Evolutionary conservation across 2,797 vertebrate species (phyloP).

Genomic region (Falco peregrinus): DNA sequence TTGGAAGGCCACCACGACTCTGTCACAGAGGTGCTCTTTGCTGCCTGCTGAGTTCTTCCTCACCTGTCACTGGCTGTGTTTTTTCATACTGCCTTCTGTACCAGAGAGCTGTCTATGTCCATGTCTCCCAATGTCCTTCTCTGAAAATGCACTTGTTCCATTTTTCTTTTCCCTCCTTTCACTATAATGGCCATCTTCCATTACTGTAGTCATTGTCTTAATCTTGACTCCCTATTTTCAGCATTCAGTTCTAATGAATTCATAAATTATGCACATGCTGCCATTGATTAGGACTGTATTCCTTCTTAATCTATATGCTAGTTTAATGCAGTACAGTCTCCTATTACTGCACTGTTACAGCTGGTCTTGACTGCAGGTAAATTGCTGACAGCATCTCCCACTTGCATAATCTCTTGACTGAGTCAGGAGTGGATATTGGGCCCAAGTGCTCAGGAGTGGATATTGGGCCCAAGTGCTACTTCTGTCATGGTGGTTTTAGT

Average conservation of each 20-base stretch:
- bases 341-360: background rate
- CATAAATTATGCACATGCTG: background rate
- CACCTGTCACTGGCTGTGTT: background rate
- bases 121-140: background rate
- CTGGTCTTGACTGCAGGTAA: background rate
- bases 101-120: background rate
- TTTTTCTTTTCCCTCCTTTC: background rate
- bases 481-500: background rate
- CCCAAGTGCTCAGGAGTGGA: background rate
- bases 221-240: background rate
- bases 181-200: background rate
- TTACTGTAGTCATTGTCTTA: background rate
- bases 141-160: background rate
- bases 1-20: background rate
- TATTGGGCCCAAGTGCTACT: background rate
- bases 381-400: background rate
- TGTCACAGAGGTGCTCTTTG: background rate
- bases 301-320: background rate
- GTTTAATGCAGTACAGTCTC: background rate
- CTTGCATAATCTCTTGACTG: background rate
- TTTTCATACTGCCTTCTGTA: background rate
- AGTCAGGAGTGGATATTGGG: background rate
- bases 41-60: background rate
- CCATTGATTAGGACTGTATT: background rate
- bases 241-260: background rate